A percentile compares a stretch with the other conserved stretches of the same genome.
phyloP scores from a whole-genome alignment of 2,113 vertebrate species.

The Oncorhynchus mykiss region DNA sequence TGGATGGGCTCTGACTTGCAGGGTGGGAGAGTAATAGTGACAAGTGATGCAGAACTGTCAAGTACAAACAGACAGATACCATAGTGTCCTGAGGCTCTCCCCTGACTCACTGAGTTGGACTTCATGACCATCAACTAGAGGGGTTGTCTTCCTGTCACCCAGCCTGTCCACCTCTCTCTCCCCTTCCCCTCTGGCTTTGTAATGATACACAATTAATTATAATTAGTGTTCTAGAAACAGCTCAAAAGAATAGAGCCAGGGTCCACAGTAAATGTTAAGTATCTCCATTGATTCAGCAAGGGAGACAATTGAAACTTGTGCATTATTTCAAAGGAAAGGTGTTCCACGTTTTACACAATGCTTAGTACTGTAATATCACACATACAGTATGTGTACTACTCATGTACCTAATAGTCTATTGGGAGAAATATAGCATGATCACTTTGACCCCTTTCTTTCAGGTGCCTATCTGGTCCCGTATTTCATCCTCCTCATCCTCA shows the following conservation, averaged over 20 bases:
- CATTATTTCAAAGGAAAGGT: too few species aligned
- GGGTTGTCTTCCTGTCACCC: neutral
- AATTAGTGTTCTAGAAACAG: neutral
- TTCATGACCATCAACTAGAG: neutral
- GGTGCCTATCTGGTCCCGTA: slow-evolving; percentile 94
- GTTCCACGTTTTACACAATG: too few species aligned
- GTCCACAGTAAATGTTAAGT: too few species aligned
- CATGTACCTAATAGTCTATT: too few species aligned
- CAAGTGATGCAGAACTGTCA: neutral
- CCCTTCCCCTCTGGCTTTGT: neutral
- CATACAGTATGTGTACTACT: too few species aligned
- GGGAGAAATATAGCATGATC: too few species aligned
- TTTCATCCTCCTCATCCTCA: slow-evolving; percentile 87
- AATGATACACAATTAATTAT: neutral
- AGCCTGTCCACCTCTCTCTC: neutral
- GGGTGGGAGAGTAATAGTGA: neutral
- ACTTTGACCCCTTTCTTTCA: slow-evolving; percentile 49
- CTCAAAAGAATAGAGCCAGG: too few species aligned
- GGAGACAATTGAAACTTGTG: too few species aligned
- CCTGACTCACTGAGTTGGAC: neutral
- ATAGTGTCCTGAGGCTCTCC: neutral
- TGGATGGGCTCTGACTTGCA: neutral
- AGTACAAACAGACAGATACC: neutral
- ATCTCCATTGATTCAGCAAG: too few species aligned
- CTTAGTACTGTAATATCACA: too few species aligned